These are phyloP conservation scores for Lepidonotus clava DNA, from an alignment of 2,888 invertebrate genomes.

Conservation along the genomic window DNA sequence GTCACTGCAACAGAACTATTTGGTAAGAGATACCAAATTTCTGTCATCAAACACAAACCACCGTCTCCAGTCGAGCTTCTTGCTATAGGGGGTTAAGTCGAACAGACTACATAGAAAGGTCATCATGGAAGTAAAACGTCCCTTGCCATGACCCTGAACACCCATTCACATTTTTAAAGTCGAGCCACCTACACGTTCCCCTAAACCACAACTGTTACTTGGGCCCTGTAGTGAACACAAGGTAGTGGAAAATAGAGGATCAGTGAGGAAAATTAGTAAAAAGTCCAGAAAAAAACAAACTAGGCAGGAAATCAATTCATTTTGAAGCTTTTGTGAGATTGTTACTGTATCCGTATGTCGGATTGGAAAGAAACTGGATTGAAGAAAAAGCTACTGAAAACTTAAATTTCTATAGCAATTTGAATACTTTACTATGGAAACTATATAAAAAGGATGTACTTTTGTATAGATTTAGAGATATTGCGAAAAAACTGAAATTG, in stretches of 20 bases:
- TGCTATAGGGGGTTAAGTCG: slow-evolving; percentile 26
- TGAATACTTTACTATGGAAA: too few relatives aligned
- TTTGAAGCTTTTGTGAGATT: too few relatives aligned
- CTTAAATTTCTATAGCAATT: too few relatives aligned
- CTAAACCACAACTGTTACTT: slow-evolving; percentile 38
- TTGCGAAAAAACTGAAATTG: too few relatives aligned
- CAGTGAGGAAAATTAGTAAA: slow-evolving; percentile 30
- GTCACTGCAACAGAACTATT: too few relatives aligned
- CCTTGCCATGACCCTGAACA: slow-evolving; percentile 11
- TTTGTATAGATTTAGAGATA: too few relatives aligned
- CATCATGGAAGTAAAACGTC: slow-evolving; percentile 4
- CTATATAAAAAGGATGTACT: too few relatives aligned
- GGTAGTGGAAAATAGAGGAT: background rate
- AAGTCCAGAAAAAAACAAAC: background rate
- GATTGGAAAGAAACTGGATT: too few relatives aligned
- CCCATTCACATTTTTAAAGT: slow-evolving; percentile 44
- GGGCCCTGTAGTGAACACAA: slow-evolving; percentile 50
- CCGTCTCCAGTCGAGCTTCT: background rate
- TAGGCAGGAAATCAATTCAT: too few relatives aligned
- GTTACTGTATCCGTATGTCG: too few relatives aligned
- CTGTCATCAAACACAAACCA: background rate
- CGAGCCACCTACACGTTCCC: background rate
- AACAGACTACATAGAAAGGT: slow-evolving; percentile 21
- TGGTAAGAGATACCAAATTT: too few relatives aligned
- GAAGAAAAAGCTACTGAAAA: too few relatives aligned